Evolutionary conservation across 1,140 invertebrate species (phyloP), one percentile per base, ranked within the genome.

Genomic region (Euwallacea fornicatus): DNA sequence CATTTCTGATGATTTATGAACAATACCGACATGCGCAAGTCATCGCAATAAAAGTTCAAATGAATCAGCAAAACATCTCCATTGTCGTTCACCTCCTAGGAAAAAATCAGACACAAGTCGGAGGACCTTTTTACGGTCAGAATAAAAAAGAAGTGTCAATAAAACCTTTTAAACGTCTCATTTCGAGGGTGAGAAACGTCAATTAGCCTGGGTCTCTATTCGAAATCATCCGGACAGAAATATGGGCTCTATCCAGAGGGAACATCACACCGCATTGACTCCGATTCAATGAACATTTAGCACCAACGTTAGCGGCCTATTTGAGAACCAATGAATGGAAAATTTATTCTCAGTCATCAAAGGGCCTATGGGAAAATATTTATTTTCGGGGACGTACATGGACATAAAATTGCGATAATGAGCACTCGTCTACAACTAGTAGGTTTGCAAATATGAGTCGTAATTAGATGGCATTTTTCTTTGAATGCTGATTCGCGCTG

Each of bases 141-240:
- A 59, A 59, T 44, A 68, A 46, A 68, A 61, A 69, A 66, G 43
- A 16, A 46, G 11, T 61, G 58, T 69, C 66, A 69, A 69, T 69
- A 62, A 62, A 62, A 61, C 42, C 46, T 41, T 60, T 59, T 41
- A 62, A 69, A 69, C 58, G 43, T 69, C 59, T 53, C 59, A 61
- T 53, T 62, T 69, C 58, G 66, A 69, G 66, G 66, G 66, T 69
- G 66, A 69, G 66, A 69, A 69, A 69, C 66, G 66, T 69, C 66
- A 69, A 69, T 69, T 69, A 69, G 66, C 66, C 42, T 43, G 54
- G 65, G 58, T 62, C 43, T 16, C 66, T 42, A 54, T 69, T 69
- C 44, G 58, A 55, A 69, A 47, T 69, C 58, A 69, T 50, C 47
- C 58, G 47, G 42, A 69, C 62, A 53, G 66, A 69, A 69, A 69